Evolutionary conservation across 2,113 vertebrate species (phyloP).

Genomic region (Siniperca knerii): DNA sequence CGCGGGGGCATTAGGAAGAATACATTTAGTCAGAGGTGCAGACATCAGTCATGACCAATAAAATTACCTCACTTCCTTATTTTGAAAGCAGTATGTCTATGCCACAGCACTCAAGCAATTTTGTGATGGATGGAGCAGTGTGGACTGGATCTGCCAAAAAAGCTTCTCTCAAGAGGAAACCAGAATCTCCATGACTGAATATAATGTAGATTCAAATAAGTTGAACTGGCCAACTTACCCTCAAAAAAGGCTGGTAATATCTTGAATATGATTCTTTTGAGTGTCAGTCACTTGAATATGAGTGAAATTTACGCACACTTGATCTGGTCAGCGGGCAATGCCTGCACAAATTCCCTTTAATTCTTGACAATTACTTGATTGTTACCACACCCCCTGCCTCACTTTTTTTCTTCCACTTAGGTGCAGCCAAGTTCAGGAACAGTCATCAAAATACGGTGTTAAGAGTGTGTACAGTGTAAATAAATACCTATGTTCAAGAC

Average conservation of each 20-base stretch:
- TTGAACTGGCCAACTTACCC: slow-evolving; percentile 4
- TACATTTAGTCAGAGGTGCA: background rate
- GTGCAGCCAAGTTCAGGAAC: slow-evolving; percentile 21
- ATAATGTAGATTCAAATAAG: background rate
- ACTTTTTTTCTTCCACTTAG: background rate
- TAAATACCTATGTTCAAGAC: background rate
- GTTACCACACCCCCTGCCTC: background rate
- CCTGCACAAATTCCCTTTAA: slow-evolving; percentile 18
- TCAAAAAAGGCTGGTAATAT: background rate
- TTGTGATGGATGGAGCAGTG: background rate
- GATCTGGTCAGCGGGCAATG: background rate
- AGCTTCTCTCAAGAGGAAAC: background rate
- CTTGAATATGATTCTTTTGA: background rate
- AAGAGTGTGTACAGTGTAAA: background rate
- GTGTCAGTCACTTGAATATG: slow-evolving; percentile 7
- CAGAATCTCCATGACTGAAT: background rate
- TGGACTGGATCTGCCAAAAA: background rate
- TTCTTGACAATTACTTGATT: slow-evolving; percentile 28
- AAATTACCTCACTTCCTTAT: background rate
- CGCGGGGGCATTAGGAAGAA: background rate
- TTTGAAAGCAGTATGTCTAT: background rate
- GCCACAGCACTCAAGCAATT: background rate
- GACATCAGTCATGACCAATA: background rate
- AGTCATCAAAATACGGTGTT: slow-evolving; percentile 18
- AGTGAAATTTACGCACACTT: background rate